phyloP scores from a whole-genome alignment of 2,113 vertebrate genomes.

The Elephas maximus region DNA sequence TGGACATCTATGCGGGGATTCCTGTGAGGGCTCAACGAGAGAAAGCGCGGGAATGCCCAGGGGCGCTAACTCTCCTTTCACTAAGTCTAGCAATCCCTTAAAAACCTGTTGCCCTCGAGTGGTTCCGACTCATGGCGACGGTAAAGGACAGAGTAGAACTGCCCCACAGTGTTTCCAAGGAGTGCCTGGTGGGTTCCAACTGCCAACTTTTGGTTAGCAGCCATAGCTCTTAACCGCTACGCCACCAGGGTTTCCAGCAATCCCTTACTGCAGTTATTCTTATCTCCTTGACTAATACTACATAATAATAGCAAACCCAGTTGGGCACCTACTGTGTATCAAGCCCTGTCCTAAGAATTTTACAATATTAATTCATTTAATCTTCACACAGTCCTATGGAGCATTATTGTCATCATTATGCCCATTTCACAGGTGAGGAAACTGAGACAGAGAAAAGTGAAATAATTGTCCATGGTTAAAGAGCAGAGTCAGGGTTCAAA shows the following conservation, averaged over 20 bases:
- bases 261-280: neutral
- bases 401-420: neutral
- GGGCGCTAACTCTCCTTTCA: neutral
- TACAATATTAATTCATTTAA: neutral
- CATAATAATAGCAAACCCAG: neutral
- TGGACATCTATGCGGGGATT: neutral
- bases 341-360: neutral
- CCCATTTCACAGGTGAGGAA: neutral
- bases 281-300: neutral
- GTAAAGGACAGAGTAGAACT: no score
- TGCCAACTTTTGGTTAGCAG: no score
- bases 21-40: neutral
- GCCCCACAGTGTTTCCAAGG: no score
- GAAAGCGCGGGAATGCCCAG: neutral
- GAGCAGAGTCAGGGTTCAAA: neutral
- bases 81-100: no score
- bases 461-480: neutral
- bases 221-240: no score
- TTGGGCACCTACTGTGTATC: neutral
- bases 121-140: no score
- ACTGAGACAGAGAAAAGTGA: neutral
- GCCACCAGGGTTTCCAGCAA: no score
- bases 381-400: neutral
- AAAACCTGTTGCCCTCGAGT: no score
- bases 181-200: no score